These are phyloP conservation scores for Okamejei kenojei DNA, from an alignment of 2,797 vertebrate genomes.

Conservation along the genomic window DNA sequence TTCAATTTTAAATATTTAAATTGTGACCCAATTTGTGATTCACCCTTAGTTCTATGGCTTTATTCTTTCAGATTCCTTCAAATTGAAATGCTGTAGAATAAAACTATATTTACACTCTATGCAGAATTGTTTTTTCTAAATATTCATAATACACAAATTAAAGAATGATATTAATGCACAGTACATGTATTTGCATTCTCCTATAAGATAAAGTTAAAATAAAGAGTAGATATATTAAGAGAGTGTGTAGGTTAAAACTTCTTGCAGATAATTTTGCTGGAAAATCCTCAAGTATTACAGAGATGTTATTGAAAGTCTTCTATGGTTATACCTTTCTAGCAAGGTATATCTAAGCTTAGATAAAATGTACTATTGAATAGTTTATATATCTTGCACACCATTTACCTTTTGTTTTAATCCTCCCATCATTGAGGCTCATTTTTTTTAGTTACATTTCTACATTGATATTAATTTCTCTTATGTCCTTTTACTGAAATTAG, in stretches of 20 bases:
- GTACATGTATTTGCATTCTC: background rate
- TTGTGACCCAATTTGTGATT: background rate
- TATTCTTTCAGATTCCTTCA: background rate
- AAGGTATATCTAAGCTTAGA: background rate
- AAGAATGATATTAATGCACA: background rate
- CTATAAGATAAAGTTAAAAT: background rate
- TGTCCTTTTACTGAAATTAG: background rate
- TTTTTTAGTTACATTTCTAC: background rate
- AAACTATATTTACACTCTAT: background rate
- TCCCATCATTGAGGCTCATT: background rate
- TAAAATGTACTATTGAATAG: background rate
- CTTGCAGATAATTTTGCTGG: background rate
- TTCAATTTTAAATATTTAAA: background rate
- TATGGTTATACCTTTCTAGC: too few species aligned
- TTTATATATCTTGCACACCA: background rate
- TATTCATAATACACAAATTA: background rate
- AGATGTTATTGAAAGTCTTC: background rate
- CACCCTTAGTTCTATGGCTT: background rate
- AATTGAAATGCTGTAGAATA: background rate
- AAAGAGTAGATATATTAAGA: background rate
- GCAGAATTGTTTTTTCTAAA: background rate
- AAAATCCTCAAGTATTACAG: background rate
- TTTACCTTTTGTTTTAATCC: background rate
- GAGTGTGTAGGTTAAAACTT: background rate
- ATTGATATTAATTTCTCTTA: background rate